Conservation (phyloP, 37 sponge, comb jelly and placozoan genomes). For the Oopsacas minuta region DNA sequence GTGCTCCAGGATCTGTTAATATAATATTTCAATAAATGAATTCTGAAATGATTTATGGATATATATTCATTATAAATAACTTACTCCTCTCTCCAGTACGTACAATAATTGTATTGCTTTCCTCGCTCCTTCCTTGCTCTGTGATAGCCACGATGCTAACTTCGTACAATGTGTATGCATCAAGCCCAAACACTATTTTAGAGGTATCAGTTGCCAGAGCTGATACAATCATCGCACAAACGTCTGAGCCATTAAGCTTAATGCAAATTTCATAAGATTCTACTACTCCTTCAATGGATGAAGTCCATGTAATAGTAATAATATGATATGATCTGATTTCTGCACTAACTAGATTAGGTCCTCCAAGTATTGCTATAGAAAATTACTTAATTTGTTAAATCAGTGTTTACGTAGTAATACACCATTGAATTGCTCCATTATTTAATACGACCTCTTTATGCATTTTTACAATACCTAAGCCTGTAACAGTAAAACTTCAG, state of each 20-base stretch:
- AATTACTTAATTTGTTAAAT: too few relatives aligned
- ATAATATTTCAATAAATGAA: not conserved
- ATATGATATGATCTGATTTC: not conserved
- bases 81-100: not conserved
- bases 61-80: too few relatives aligned
- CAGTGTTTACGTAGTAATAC: too few relatives aligned
- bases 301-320: not conserved
- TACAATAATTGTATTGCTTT: not conserved
- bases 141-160: not conserved
- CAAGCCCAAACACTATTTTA: not conserved
- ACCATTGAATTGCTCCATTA: too few relatives aligned
- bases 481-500: too few relatives aligned
- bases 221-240: not conserved
- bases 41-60: not conserved
- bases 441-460: too few relatives aligned
- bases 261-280: not conserved
- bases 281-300: not conserved
- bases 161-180: not conserved
- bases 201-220: not conserved
- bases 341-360: not conserved
- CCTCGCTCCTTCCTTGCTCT: not conserved
- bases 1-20: not conserved
- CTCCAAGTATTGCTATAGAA: not conserved
- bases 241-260: not conserved
- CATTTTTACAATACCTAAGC: too few relatives aligned